These are phyloP conservation scores for Sesamia nonagrioides DNA, from an alignment of 1,140 invertebrate species.

Conservation along the genomic window DNA sequence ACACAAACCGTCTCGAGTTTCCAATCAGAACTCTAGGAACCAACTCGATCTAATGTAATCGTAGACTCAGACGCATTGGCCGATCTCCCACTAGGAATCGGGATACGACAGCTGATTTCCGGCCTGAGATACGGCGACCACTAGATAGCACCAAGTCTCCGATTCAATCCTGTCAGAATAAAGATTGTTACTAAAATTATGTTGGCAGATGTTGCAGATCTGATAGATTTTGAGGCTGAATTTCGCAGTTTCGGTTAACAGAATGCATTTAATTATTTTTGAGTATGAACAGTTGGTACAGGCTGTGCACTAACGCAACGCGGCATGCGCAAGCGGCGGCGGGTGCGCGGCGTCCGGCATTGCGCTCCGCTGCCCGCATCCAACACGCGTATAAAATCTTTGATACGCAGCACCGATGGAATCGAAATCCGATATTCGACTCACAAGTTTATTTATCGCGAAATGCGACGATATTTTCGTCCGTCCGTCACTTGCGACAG, in stretches of 20 bases:
- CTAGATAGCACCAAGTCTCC: slow-evolving; percentile 50
- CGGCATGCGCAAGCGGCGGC: slow-evolving; percentile 19
- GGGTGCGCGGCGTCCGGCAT: slow-evolving; percentile 60
- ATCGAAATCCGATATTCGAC: slow-evolving; percentile 86
- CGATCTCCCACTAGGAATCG: slow-evolving; percentile 74
- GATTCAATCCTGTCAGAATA: slow-evolving; percentile 42
- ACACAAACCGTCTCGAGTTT: slow-evolving; percentile 64
- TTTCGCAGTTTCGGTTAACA: background rate
- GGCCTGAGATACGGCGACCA: slow-evolving; percentile 48
- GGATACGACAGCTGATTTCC: slow-evolving; percentile 81
- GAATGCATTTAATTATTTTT: slow-evolving; percentile 4
- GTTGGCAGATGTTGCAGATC: slow-evolving; percentile 29
- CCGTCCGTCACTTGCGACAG: slow-evolving; percentile 85
- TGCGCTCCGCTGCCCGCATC: slow-evolving; percentile 70
- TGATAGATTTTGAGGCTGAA: background rate
- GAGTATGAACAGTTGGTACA: background rate
- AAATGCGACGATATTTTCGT: slow-evolving; percentile 85
- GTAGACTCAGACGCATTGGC: slow-evolving; percentile 65
- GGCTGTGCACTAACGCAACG: slow-evolving; percentile 18
- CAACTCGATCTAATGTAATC: slow-evolving; percentile 72
- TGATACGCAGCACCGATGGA: slow-evolving; percentile 85
- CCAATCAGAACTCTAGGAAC: slow-evolving; percentile 66
- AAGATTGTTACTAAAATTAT: slow-evolving; percentile 40
- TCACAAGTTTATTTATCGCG: slow-evolving; percentile 84
- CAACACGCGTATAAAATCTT: slow-evolving; percentile 77